phyloP scores from a whole-genome alignment of 2,113 vertebrate species.

The Pterophyllum scalare region DNA sequence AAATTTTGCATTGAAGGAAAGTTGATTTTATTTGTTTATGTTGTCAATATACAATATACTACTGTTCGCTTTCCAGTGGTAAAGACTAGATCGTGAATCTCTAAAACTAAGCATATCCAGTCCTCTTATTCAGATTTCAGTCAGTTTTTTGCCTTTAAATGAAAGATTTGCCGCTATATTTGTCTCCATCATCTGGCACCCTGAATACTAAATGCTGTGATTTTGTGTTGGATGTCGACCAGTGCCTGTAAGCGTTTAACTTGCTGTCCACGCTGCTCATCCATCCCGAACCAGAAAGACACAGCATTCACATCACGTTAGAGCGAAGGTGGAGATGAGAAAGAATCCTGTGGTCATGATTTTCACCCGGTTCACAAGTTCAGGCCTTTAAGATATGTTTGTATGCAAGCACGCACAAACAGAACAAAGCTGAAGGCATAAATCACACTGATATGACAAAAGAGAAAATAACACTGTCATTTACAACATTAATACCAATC shows the following conservation, averaged over 20 bases:
- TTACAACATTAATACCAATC: constrained; percentile 7
- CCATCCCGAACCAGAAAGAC: neutral
- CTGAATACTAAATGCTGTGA: neutral
- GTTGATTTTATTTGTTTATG: neutral
- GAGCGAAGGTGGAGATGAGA: neutral
- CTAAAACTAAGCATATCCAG: neutral
- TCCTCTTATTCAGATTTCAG: neutral
- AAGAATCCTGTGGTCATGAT: neutral
- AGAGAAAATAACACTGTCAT: neutral
- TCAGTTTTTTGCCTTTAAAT: neutral
- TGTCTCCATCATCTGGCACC: neutral
- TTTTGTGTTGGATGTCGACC: neutral
- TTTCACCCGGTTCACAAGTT: neutral
- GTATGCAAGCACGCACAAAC: neutral
- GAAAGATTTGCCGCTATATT: neutral
- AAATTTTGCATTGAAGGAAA: neutral
- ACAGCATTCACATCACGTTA: neutral
- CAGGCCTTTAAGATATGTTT: neutral
- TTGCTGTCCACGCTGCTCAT: neutral
- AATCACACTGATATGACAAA: constrained; percentile 1
- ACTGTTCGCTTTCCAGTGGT: neutral
- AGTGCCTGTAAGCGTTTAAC: neutral
- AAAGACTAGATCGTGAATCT: neutral
- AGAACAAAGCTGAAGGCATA: neutral
- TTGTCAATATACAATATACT: neutral